Percentiles rank a stretch among this genome's conserved stretches.
These are phyloP conservation scores for Myotis brandtii DNA, from an alignment of 2,113 vertebrate species.

Conservation along the genomic window DNA sequence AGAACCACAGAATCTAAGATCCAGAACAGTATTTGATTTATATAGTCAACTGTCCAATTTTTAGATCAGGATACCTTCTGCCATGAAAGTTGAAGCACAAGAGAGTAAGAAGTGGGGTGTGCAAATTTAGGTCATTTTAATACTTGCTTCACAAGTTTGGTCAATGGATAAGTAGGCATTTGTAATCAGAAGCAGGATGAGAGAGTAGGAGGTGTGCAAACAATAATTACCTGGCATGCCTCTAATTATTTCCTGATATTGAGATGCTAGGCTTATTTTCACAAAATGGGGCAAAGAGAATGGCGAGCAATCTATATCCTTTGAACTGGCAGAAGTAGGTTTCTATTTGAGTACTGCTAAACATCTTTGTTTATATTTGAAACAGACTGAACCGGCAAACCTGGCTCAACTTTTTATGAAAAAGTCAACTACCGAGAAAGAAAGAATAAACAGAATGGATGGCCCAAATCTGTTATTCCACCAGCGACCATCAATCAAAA, in stretches of 20 bases:
- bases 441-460: neutral
- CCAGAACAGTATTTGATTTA: neutral
- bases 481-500: neutral
- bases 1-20: neutral
- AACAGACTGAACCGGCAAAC: slow-evolving; percentile 7
- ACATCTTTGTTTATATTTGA: neutral
- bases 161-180: neutral
- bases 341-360: neutral
- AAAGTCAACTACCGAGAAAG: neutral
- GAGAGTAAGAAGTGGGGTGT: neutral
- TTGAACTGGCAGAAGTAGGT: neutral
- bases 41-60: neutral
- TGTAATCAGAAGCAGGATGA: neutral
- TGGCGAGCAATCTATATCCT: neutral
- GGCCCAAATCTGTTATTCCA: neutral
- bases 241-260: neutral
- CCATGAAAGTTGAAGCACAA: neutral
- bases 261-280: neutral
- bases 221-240: neutral
- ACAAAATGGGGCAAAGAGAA: neutral
- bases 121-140: neutral
- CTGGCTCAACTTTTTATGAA: neutral
- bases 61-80: neutral
- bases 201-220: neutral
- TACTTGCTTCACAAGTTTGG: neutral